Conservation (phyloP, 2,113 vertebrate genomes). For the Bos indicus region DNA sequence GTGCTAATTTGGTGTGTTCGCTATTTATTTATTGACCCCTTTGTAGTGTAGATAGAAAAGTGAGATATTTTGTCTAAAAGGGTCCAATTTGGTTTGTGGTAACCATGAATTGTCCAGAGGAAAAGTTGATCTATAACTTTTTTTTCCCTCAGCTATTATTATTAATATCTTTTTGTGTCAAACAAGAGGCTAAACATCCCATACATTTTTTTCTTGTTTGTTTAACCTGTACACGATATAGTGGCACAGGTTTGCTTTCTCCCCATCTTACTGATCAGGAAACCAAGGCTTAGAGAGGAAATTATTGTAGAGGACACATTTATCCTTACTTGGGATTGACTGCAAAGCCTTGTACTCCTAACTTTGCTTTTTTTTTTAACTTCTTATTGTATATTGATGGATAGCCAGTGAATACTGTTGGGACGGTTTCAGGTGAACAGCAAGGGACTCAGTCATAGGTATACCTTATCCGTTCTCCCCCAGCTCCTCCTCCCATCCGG, state of each 20-base stretch:
- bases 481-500: neutral
- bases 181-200: neutral
- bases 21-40: neutral
- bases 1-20: neutral
- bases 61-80: slow-evolving; percentile 11
- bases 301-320: neutral
- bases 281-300: neutral
- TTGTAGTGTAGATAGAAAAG: neutral
- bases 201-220: neutral
- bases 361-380: neutral
- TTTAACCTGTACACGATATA: neutral
- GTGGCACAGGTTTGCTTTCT: neutral
- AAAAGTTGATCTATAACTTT: neutral
- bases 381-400: neutral
- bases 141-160: neutral
- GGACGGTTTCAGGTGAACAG: neutral
- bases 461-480: neutral
- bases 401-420: neutral
- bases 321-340: neutral
- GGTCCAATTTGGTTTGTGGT: neutral
- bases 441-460: neutral
- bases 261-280: neutral
- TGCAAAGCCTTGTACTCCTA: neutral
- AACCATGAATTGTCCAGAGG: neutral
- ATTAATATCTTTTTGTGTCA: neutral